These are phyloP conservation scores for Apteryx mantelli DNA, from an alignment of 2,113 vertebrate species.

Conservation along the genomic window DNA sequence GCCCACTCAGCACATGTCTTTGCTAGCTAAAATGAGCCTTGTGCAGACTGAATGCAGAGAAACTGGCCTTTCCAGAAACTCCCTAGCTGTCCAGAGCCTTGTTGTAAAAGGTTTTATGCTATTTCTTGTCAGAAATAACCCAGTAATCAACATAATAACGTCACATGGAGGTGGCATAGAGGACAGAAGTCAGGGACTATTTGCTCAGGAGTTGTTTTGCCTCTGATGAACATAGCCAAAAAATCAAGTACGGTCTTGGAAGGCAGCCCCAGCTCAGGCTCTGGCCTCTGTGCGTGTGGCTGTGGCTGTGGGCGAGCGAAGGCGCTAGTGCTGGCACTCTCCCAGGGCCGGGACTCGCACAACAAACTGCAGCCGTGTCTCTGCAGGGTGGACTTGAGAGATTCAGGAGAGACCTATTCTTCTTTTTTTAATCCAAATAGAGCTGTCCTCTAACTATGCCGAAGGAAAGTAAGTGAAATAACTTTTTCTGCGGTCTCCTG, in stretches of 20 bases:
- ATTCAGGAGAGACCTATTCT: background rate
- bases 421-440: background rate
- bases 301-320: background rate
- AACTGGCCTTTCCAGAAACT: background rate
- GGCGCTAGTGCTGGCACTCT: accelerated
- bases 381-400: background rate
- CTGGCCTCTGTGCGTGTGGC: background rate
- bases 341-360: background rate
- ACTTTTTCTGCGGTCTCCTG: background rate
- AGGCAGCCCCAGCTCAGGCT: background rate
- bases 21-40: background rate
- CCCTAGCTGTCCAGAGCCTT: background rate
- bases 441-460: background rate
- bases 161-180: background rate
- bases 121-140: background rate
- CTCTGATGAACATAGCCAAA: background rate
- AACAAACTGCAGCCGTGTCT: background rate
- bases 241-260: background rate
- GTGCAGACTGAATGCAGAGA: background rate
- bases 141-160: background rate
- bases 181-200: background rate
- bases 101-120: background rate
- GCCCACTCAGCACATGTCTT: background rate
- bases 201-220: background rate
- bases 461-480: background rate